Base-by-base conservation (phyloP, 2,888 invertebrate species). In the Pterobdella sp. region DNA sequence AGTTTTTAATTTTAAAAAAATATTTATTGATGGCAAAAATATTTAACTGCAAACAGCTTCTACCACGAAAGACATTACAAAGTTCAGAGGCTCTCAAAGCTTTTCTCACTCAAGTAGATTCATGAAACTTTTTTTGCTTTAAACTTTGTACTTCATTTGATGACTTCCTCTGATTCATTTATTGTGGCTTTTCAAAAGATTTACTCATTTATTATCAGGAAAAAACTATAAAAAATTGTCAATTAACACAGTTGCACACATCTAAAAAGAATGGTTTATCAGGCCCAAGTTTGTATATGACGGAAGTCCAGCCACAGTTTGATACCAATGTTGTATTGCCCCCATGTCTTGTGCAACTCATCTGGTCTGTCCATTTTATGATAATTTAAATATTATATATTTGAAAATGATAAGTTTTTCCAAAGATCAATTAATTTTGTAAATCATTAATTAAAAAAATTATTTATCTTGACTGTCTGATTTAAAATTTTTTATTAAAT, bases 311-410 rank as follows among this genome's bases (percentile, higher is more conserved):
- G 37, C 72, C 74, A 7, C 31, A 65, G 18, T 4, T 77, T 1
- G 70, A 63, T 37, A 26, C 32, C 26, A 64, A 71, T 42, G 31
- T 49, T 29, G 32, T 69, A 32, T 32, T 75, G 18, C 69, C 77
- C 1, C 18, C 60, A n/a, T 18, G 10, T 22, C 66, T 77, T 67
- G 75, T 67, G 29, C 49, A 52, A 22, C 75, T 77, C 76, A 66
- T 77, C 22, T 76, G 76, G 77, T 77, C 37, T 73, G 74, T 69
- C 14, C 22, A 14, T 29, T n/a, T n/a, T n/a, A n/a, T n/a, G n/a
- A n/a, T n/a, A n/a, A n/a, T n/a, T n/a, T n/a, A n/a, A n/a, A n/a
- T n/a, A n/a, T n/a, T n/a, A n/a, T n/a, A n/a, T n/a, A n/a, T n/a
- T n/a, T n/a, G n/a, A n/a, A n/a, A n/a, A n/a, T n/a, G n/a, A n/a